Conservation (phyloP, 2,797 vertebrate species). For the Trematomus bernacchii region DNA sequence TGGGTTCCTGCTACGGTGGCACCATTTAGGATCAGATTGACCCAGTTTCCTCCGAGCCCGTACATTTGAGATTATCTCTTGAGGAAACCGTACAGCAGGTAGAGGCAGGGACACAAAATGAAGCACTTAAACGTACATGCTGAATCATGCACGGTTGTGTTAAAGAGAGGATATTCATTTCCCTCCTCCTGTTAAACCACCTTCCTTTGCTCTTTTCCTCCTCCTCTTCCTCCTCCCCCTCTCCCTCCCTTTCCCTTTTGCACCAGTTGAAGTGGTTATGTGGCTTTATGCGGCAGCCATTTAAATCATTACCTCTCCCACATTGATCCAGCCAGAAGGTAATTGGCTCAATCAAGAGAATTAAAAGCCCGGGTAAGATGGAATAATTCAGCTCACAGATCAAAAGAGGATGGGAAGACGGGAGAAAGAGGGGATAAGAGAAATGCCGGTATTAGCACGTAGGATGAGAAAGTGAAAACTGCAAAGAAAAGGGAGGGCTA, state of each 20-base stretch:
- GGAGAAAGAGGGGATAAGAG: slow-evolving; percentile 47
- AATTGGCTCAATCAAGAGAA: slow-evolving; percentile 85
- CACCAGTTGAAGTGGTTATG: slow-evolving; percentile 71
- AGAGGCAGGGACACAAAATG: slow-evolving; percentile 66
- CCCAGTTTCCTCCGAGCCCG: slow-evolving; percentile 78
- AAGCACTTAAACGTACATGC: slow-evolving; percentile 77
- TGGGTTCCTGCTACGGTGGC: slow-evolving; percentile 73
- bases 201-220: slow-evolving; percentile 52
- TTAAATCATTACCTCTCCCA: slow-evolving; percentile 83
- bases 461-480: slow-evolving; percentile 57
- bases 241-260: slow-evolving; percentile 50
- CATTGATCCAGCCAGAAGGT: slow-evolving; percentile 82
- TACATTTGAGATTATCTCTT: slow-evolving; percentile 80
- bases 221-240: not conserved
- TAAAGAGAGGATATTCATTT: slow-evolving; percentile 79
- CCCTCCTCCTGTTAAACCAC: slow-evolving; percentile 58
- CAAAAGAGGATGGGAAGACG: slow-evolving; percentile 69
- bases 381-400: slow-evolving; percentile 80
- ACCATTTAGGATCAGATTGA: slow-evolving; percentile 80
- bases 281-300: slow-evolving; percentile 78
- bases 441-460: slow-evolving; percentile 66
- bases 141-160: slow-evolving; percentile 77
- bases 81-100: slow-evolving; percentile 73
- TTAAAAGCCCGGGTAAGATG: slow-evolving; percentile 81
- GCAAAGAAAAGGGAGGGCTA: slow-evolving; percentile 52